Base-by-base conservation (phyloP, 1,140 invertebrate genomes). In the Aphelinus atriplicis region DNA sequence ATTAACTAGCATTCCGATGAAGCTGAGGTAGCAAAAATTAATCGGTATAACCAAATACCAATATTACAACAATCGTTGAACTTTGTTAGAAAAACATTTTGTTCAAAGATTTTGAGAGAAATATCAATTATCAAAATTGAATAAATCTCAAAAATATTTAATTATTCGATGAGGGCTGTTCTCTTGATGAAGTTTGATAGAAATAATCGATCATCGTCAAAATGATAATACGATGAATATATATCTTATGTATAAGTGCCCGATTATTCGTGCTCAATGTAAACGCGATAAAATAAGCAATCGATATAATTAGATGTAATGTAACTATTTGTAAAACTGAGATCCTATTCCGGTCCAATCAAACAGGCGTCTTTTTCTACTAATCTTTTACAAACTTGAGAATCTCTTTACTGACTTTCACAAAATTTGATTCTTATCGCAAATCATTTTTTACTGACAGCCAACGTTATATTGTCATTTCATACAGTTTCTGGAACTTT, bases 231-330 rank as follows among this genome's bases (percentile, higher is more conserved):
- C 3, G 3, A 57, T 10, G 9, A 7, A 57, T 57, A 57, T 43
- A 43, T 26, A 45, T 45, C 46, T 45, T 10, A 42, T 65, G 48
- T 65, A 4, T 1, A 65, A 51, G 3, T 65, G 63, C 47, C 5
- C 48, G 63, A 65, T 65, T 65, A 9, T 55, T 66, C 64, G 64
- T 10, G 50, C 3, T 66, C 7, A 9, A 66, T 66, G 51, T 55
- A 10, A 66, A 66, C 50, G 51, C 55, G 48, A 64, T 46, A n/a
- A 5, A 45, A 66, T 66, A 55, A 43, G 1, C 48, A 70, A 5
- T 47, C 26, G 26, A 26, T 68, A 72, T 65, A 42, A 65, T 43
- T 72, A 50, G 45, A 58, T 65, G 26, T 65, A 65, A 72, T 47
- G 55, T 64, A 57, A 58, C 2, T 6, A 50, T 58, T 65, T 65